These are phyloP conservation scores for Cancer borealis DNA, from an alignment of 2,888 invertebrate genomes.

Conservation along the genomic window DNA sequence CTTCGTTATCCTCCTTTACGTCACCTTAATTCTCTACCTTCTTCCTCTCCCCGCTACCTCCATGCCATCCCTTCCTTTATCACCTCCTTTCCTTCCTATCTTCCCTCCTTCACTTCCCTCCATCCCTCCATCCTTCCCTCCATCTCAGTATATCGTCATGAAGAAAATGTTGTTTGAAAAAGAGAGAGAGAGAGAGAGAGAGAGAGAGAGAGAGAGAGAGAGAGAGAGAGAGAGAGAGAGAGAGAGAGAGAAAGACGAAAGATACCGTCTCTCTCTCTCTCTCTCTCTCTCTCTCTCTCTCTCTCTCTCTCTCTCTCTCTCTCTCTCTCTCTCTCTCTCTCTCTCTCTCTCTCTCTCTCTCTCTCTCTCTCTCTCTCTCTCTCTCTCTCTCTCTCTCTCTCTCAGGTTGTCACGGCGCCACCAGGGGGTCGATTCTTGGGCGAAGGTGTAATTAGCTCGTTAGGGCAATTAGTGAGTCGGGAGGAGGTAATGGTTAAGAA, in stretches of 20 bases:
- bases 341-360: too few species aligned
- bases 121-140: not conserved
- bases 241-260: not conserved
- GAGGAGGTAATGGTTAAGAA: slow-evolving; percentile 39
- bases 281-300: too few species aligned
- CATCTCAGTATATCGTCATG: not conserved
- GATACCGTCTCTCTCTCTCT: not conserved
- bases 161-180: too few species aligned
- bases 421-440: slow-evolving; percentile 55
- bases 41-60: too few species aligned
- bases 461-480: slow-evolving; percentile 50
- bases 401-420: slow-evolving; percentile 55
- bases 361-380: slow-evolving; percentile 33
- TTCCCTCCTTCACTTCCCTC: not conserved
- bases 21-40: not conserved
- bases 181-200: not conserved
- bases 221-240: too few species aligned
- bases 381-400: not conserved
- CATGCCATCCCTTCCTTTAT: not conserved
- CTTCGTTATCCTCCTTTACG: not conserved
- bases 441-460: slow-evolving; percentile 63
- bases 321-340: too few species aligned
- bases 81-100: not conserved
- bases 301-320: slow-evolving; percentile 14
- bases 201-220: slow-evolving; percentile 9